Base-by-base conservation (phyloP, 2,113 vertebrate genomes). In the Ctenodactylus gundi region DNA sequence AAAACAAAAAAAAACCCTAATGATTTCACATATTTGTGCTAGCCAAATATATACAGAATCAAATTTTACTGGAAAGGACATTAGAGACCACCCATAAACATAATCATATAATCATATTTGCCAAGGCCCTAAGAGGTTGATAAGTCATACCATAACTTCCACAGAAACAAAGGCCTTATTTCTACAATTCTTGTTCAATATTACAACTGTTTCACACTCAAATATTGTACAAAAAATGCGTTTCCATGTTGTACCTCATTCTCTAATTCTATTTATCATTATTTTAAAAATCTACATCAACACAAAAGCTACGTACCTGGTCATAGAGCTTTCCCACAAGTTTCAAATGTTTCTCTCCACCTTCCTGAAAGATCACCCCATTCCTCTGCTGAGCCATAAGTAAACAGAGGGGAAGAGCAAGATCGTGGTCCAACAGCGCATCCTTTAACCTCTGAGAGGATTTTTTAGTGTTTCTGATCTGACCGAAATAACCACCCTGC, bases 401-500 rank as follows among this genome's bases (percentile, higher is more conserved):
- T 84, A 99, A 97, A 97, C 99, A 99, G 49, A 99, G 97, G 0
- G 99, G 99, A 87, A 99, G 98, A 27, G 99, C 99, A 97, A 99
- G 98, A 96, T 99, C 99, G 20, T 99, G 99, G 96, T 99, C 99
- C 94, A 99, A 94, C 23, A 99, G 98, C 0, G 98, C 99, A 84
- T 99, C 99, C 97, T 99, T 99, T 97, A 99, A 97, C 53, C 99
- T 99, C 97, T 99, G 99, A 60, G 99, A 99, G 0, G 99, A 99
- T 92, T 99, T 99, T 98, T 99, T 99, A 21, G 99, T 99, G 98
- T 99, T 99, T 96, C 99, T 98, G 95, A 99, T 99, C 96, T 99
- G 99, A 39, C 99, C 99, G 67, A 99, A 99, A 98, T 99, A 99
- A 75, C 99, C 99, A 36, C 99, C 99, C 99, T 99, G 95, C n/a